Evolutionary conservation across 2,113 vertebrate genomes (phyloP), one percentile per base, ranked within the genome.

Genomic region (Aviceda subcristata): DNA sequence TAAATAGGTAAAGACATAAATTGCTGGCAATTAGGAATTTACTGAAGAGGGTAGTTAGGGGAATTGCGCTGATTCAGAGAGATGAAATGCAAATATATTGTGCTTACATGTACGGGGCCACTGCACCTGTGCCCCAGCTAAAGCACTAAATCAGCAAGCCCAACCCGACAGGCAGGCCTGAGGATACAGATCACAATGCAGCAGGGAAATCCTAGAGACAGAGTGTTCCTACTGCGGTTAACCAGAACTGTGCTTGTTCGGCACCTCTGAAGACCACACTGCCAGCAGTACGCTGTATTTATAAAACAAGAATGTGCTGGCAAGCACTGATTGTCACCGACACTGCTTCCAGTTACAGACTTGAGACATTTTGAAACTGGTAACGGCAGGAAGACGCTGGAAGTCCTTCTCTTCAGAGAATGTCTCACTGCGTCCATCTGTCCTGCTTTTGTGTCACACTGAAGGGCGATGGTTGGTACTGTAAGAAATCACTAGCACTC

Each of bases 1-100:
- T 88, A 96, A 96, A 86, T 57, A 97, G 83, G 94, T 96, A 96
- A 97, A 97, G 96, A 85, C 94, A 96, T 96, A 97, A 98, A 96
- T 97, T 97, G 93, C 81, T 80, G 86, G 95, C 93, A 98, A 97
- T 98, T 98, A 98, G 95, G 86, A 97, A 95, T 97, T 97, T 91
- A 93, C 86, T 95, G 76, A 96, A 83, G 93, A 96, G 92, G 76
- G 63, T 46, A 89, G 86, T 96, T 88, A 80, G 57, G 76, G 75
- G 88, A 86, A 94, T 97, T 93, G 86, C 34, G 97, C 94, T 97
- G 96, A 97, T 91, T 97, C 95, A 95, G 96, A 92, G 64, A 95
- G 53, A 69, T 51, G 79, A 91, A 94, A 97, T 94, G 95, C 94
- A 98, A 97, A 98, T 97, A 74, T 39, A 85, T 93, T 51, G 72